These are phyloP conservation scores for Cyphomyrmex costatus DNA, from an alignment of 1,140 invertebrate genomes.

Conservation along the genomic window DNA sequence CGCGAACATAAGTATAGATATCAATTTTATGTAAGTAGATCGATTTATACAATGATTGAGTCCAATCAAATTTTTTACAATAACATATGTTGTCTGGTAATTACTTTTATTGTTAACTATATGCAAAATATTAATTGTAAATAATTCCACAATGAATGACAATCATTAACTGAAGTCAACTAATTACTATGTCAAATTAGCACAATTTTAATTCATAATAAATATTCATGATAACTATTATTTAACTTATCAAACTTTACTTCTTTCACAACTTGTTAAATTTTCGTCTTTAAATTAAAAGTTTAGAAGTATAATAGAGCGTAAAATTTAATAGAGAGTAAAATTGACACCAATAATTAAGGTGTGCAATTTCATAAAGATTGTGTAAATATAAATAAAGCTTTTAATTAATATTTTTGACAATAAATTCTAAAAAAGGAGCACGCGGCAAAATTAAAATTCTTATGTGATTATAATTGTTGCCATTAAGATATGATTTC, in stretches of 20 bases:
- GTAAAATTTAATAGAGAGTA: too few relatives aligned
- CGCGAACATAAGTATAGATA: not conserved
- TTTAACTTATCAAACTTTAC: not conserved
- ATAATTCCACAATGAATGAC: not conserved
- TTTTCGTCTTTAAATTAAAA: not conserved
- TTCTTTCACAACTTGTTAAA: not conserved
- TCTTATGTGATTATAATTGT: not conserved
- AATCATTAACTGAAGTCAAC: not conserved
- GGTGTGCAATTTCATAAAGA: not conserved
- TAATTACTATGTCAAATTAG: not conserved
- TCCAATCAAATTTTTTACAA: not conserved
- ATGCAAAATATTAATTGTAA: not conserved
- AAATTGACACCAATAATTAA: not conserved
- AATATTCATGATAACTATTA: not conserved
- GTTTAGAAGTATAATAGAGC: not conserved
- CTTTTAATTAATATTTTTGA: not conserved
- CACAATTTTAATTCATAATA: not conserved
- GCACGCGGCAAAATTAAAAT: not conserved
- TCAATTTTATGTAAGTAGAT: not conserved
- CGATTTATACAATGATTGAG: not conserved
- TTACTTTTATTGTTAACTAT: not conserved
- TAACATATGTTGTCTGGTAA: not conserved
- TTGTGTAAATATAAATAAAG: not conserved
- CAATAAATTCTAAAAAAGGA: not conserved
- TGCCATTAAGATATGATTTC: conserved; percentile 4